These are phyloP conservation scores for Poecile atricapillus DNA, from an alignment of 2,113 vertebrate genomes.

Conservation along the genomic window DNA sequence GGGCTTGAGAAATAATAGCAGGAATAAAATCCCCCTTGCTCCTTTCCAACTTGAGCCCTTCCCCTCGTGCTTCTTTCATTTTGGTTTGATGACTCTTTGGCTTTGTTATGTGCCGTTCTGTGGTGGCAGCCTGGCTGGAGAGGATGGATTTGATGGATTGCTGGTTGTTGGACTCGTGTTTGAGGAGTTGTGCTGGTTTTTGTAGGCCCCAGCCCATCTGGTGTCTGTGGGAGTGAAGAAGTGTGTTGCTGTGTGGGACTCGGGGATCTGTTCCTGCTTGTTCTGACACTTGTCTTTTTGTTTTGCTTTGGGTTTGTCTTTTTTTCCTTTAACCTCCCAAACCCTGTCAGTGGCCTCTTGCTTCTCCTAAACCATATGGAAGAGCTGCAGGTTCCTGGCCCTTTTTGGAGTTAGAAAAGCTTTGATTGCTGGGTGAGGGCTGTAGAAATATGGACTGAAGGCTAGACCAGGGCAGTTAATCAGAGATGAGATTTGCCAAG, in stretches of 20 bases:
- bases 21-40: neutral
- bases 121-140: neutral
- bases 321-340: neutral
- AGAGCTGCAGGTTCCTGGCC: neutral
- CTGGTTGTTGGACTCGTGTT: neutral
- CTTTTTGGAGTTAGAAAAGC: neutral
- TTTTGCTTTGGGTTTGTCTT: neutral
- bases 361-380: neutral
- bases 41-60: neutral
- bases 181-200: neutral
- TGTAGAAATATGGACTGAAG: neutral
- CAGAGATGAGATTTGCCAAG: neutral
- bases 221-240: neutral
- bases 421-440: neutral
- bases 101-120: accelerated
- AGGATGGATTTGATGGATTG: neutral
- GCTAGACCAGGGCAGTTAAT: neutral
- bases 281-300: neutral
- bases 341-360: neutral
- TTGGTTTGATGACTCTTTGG: neutral
- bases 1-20: neutral
- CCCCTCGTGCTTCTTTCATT: neutral
- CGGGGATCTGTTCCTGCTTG: neutral
- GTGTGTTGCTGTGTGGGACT: neutral
- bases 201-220: neutral